Evolutionary conservation across 2,797 vertebrate species (phyloP).

Genomic region (Anguilla pacifica): DNA sequence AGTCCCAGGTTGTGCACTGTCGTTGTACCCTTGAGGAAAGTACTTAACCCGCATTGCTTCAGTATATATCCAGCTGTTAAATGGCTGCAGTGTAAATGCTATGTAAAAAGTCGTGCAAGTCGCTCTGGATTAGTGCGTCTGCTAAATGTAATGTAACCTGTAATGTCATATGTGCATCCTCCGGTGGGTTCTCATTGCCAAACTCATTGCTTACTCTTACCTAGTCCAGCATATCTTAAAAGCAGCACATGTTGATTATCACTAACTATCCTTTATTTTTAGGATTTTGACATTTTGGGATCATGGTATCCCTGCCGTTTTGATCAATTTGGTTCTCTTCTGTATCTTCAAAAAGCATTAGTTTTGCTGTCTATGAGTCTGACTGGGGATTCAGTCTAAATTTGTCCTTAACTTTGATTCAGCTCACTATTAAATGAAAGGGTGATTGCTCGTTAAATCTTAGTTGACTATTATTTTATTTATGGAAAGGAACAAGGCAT

Average conservation of each 20-base stretch:
- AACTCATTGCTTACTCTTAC: not conserved
- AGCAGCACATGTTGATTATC: not conserved
- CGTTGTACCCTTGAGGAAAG: no score
- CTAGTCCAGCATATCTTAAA: not conserved
- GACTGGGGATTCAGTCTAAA: not conserved
- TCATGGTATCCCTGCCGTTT: not conserved
- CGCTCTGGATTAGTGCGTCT: no score
- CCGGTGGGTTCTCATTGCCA: not conserved
- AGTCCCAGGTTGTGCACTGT: no score
- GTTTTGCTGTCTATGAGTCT: not conserved
- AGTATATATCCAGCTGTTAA: no score
- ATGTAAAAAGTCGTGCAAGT: no score
- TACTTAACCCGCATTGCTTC: no score
- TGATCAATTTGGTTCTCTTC: not conserved
- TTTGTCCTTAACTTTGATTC: not conserved
- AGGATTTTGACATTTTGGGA: not conserved
- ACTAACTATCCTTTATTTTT: not conserved
- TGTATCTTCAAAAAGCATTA: not conserved
- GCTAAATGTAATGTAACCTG: no score
- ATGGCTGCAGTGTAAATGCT: no score
- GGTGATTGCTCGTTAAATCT: no score
- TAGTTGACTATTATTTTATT: no score
- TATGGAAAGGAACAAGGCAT: no score
- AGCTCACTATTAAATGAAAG: not conserved
- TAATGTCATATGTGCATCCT: not conserved